These are phyloP conservation scores for Chionomys nivalis DNA, from an alignment of 2,113 vertebrate species.

Conservation along the genomic window DNA sequence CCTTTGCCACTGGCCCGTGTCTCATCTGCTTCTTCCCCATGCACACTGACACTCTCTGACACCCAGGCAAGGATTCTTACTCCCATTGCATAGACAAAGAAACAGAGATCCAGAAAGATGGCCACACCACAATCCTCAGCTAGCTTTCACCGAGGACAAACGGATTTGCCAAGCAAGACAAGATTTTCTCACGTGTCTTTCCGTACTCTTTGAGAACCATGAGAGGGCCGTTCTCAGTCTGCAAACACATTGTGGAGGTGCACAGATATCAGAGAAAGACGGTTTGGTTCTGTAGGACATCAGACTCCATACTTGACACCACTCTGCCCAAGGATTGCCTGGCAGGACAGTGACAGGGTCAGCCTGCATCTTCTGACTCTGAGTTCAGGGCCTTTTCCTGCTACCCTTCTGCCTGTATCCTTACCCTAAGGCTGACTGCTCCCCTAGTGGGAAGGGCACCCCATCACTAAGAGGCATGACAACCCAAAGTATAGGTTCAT, in stretches of 20 bases:
- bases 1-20: not conserved
- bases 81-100: not conserved
- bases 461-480: not conserved
- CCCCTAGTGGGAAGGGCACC: not conserved
- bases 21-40: not conserved
- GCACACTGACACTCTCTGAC: not conserved
- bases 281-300: fast-evolving
- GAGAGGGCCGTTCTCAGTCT: not conserved
- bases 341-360: not conserved
- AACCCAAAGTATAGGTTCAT: not conserved
- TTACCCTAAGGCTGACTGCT: not conserved
- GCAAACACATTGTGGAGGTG: not conserved
- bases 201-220: not conserved
- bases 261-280: not conserved
- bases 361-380: not conserved
- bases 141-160: not conserved
- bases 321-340: not conserved
- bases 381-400: not conserved
- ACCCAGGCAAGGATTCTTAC: not conserved
- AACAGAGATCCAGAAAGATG: not conserved
- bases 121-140: not conserved
- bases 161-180: not conserved
- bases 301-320: not conserved
- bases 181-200: not conserved
- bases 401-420: not conserved